A percentile compares a stretch with the other conserved stretches of the same genome.
Evolutionary conservation across 2,797 vertebrate genomes (phyloP).

Genomic region (Rhinophrynus dorsalis): DNA sequence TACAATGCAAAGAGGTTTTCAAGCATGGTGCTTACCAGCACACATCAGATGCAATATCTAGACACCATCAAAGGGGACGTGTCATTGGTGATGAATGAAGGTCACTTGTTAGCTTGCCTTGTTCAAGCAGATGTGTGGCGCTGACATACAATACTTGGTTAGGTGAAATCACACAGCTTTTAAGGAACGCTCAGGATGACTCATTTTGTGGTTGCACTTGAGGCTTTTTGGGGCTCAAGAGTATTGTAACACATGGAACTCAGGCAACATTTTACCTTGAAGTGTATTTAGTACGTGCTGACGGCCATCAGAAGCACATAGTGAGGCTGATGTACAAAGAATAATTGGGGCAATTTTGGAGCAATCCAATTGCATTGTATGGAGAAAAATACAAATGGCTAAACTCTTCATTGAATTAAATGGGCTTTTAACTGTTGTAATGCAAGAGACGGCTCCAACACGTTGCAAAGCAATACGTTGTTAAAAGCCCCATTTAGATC

Average conservation of each 20-base stretch:
- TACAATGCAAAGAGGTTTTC: conserved; percentile 51
- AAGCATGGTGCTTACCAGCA: conserved; percentile 51
- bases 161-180: background rate
- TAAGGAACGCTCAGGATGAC: conserved; percentile 5
- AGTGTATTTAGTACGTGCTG: background rate
- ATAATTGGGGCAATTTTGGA: too few species aligned
- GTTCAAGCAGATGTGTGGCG: conserved; percentile 24
- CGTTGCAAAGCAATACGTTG: too few species aligned
- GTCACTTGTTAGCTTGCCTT: conserved; percentile 30
- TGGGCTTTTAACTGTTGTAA: too few species aligned
- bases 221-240: background rate
- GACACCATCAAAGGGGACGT: conserved; percentile 41
- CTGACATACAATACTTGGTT: conserved; percentile 11
- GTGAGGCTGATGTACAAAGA: too few species aligned
- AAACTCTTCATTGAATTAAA: too few species aligned
- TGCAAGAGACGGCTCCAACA: too few species aligned
- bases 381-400: too few species aligned
- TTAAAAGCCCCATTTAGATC: too few species aligned
- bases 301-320: too few species aligned
- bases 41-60: conserved; percentile 23
- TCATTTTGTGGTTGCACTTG: conserved; percentile 1
- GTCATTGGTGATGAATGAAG: conserved; percentile 42
- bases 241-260: background rate
- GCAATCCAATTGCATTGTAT: too few species aligned
- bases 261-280: background rate